Evolutionary conservation across 2,888 invertebrate genomes (phyloP).

Genomic region (Acronicta aceris): DNA sequence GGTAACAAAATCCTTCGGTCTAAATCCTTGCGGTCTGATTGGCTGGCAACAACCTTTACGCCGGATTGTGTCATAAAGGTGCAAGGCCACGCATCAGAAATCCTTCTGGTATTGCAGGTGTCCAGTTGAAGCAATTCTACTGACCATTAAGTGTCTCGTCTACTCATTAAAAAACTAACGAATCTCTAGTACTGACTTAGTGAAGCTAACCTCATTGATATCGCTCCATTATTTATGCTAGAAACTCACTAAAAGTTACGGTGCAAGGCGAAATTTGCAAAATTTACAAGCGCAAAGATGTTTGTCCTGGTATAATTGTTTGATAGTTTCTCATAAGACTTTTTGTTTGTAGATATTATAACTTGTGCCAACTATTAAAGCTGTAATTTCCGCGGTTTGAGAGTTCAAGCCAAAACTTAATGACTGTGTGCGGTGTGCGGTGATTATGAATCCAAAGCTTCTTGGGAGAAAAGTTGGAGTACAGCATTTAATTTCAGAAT

Average conservation of each 20-base stretch:
- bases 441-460: constrained; percentile 29
- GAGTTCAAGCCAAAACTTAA: neutral
- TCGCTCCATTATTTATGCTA: constrained; percentile 41
- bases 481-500: neutral
- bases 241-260: constrained; percentile 47
- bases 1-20: too few relatives aligned
- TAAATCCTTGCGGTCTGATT: too few relatives aligned
- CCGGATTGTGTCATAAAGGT: too few relatives aligned
- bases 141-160: too few relatives aligned
- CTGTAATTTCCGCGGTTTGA: constrained; percentile 23
- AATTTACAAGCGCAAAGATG: constrained; percentile 50
- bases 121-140: too few relatives aligned
- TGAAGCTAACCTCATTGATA: constrained; percentile 27
- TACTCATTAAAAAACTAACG: too few relatives aligned
- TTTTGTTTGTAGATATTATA: constrained; percentile 33
- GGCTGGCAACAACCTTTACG: too few relatives aligned
- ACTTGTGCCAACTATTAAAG: constrained; percentile 21
- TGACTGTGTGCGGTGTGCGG: neutral
- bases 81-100: too few relatives aligned
- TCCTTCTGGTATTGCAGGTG: too few relatives aligned
- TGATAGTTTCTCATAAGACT: constrained; percentile 45
- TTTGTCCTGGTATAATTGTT: constrained; percentile 43
- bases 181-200: too few relatives aligned
- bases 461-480: neutral
- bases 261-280: constrained; percentile 38